phyloP scores from a whole-genome alignment of 2,797 vertebrate species.

The Capromys pilorides region DNA sequence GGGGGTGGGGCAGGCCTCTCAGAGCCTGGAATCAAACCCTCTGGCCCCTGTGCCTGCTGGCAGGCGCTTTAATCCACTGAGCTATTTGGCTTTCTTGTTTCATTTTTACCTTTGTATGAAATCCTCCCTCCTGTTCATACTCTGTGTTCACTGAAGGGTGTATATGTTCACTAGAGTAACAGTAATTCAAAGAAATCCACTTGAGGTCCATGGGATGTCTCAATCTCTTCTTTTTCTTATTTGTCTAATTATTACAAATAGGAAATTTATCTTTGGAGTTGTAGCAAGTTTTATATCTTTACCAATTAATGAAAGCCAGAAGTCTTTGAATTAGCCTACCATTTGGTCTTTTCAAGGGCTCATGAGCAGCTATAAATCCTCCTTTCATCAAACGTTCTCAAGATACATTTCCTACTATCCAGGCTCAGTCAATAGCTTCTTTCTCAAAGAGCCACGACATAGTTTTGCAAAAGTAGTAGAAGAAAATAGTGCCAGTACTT shows the following conservation, averaged over 20 bases:
- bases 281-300: constrained; percentile 64
- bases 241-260: constrained; percentile 72
- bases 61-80: too few species aligned
- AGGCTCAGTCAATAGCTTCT: constrained; percentile 48
- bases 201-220: constrained; percentile 42
- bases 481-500: constrained; percentile 49
- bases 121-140: not conserved
- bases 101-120: not conserved
- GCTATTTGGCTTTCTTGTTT: not conserved
- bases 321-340: constrained; percentile 53
- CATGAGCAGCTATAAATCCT: constrained; percentile 67
- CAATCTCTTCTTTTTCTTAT: constrained; percentile 61
- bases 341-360: constrained; percentile 61
- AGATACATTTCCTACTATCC: constrained; percentile 37
- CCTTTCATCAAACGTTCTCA: constrained; percentile 70
- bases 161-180: not conserved
- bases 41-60: too few species aligned
- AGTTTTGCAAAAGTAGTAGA: constrained; percentile 58
- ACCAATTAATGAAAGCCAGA: constrained; percentile 76
- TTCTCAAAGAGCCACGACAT: not conserved
- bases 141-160: constrained; percentile 1
- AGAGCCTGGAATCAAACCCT: too few species aligned
- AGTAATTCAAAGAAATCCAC: not conserved
- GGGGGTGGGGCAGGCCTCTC: too few species aligned
- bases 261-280: constrained; percentile 71